Percentiles rank a stretch among this genome's conserved stretches.
Evolutionary conservation across 2,888 invertebrate species (phyloP).

Genomic region (Hemithea aestivaria): DNA sequence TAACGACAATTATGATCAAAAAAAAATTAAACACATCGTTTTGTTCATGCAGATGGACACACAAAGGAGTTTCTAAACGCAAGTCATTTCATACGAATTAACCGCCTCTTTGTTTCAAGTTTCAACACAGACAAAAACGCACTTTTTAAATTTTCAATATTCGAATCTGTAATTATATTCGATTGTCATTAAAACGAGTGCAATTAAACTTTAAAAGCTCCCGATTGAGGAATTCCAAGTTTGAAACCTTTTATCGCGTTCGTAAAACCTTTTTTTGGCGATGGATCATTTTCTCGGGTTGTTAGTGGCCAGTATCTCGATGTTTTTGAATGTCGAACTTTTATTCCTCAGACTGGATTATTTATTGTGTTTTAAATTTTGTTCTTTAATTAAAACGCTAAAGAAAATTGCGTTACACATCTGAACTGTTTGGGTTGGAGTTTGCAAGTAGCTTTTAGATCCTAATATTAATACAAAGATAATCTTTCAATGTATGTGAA

Average conservation of each 20-base stretch:
- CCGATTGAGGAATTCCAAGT: slow-evolving; percentile 33
- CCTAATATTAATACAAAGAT: too few species aligned
- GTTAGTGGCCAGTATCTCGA: slow-evolving; percentile 27
- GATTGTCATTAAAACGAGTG: slow-evolving; percentile 53
- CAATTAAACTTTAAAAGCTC: slow-evolving; percentile 58
- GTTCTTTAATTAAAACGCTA: too few species aligned
- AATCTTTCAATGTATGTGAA: too few species aligned
- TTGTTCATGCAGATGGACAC: slow-evolving; percentile 58
- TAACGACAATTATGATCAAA: slow-evolving; percentile 65
- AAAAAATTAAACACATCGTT: slow-evolving; percentile 60
- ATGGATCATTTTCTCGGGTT: slow-evolving; percentile 29
- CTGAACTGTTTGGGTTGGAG: too few species aligned
- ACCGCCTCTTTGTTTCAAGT: slow-evolving; percentile 68
- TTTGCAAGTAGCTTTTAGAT: too few species aligned
- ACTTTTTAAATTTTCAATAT: slow-evolving; percentile 59
- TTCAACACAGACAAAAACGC: slow-evolving; percentile 61
- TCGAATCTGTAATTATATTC: slow-evolving; percentile 60
- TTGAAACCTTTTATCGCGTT: slow-evolving; percentile 35
- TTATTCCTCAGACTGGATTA: too few species aligned
- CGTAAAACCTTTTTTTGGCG: slow-evolving; percentile 29
- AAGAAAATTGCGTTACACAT: too few species aligned
- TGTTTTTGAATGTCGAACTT: slow-evolving; percentile 13
- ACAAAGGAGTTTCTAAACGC: slow-evolving; percentile 63
- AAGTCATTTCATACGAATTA: slow-evolving; percentile 78
- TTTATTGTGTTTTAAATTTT: too few species aligned